Conservation (phyloP, 2,113 vertebrate species). For the Halcyon senegalensis region DNA sequence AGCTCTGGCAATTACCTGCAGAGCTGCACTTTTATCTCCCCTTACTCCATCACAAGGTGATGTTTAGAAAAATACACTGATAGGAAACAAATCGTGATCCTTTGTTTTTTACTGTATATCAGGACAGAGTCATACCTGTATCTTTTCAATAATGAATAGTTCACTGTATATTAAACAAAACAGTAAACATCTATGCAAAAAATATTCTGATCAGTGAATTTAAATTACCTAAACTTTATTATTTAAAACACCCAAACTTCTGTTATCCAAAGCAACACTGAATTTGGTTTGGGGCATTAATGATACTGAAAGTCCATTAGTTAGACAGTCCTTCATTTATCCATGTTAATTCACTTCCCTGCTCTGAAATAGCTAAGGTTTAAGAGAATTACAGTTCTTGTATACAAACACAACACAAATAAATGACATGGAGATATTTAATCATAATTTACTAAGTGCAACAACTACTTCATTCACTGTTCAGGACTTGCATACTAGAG, state of each 20-base stretch:
- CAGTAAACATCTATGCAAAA: neutral
- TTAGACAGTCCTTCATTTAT: constrained; percentile 4
- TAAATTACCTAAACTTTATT: constrained; percentile 1
- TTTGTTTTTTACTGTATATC: neutral
- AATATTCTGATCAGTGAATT: constrained; percentile 4
- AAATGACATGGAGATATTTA: constrained; percentile 17
- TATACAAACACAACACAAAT: constrained; percentile 1
- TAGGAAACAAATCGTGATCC: neutral
- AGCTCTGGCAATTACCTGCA: constrained; percentile 18
- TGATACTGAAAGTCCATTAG: constrained; percentile 11
- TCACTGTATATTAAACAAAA: neutral
- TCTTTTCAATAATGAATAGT: neutral
- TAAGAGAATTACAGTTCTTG: neutral
- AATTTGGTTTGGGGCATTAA: neutral
- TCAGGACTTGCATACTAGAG: neutral
- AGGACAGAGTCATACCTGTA: neutral
- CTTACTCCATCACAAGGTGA: neutral
- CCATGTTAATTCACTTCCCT: constrained; percentile 2
- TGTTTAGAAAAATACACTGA: constrained; percentile 4
- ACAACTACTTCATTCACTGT: neutral
- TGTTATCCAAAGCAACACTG: neutral
- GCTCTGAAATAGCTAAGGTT: neutral
- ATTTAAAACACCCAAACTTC: neutral
- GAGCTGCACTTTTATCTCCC: neutral
- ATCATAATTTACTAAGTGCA: constrained; percentile 25